Percentiles rank a stretch among this genome's conserved stretches.
These are phyloP conservation scores for Drosophila auraria DNA, from an alignment of 1,140 invertebrate genomes.

Conservation along the genomic window DNA sequence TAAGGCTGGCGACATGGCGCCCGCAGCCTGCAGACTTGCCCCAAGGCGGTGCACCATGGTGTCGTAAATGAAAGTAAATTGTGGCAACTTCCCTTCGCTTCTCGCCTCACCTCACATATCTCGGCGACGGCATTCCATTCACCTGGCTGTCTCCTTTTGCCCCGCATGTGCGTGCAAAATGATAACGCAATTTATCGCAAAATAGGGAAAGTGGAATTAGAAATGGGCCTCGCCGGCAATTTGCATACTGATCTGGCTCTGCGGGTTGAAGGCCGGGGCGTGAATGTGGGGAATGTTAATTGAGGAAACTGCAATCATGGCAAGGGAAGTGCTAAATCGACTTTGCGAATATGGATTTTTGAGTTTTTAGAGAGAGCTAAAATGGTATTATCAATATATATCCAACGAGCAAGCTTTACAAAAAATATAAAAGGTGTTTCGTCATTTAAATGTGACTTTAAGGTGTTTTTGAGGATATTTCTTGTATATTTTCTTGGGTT, in stretches of 20 bases:
- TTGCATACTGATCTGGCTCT: slow-evolving; percentile 33
- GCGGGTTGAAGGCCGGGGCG: slow-evolving; percentile 29
- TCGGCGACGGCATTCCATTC: slow-evolving; percentile 67
- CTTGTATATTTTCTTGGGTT: not conserved
- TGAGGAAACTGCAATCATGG: slow-evolving; percentile 46
- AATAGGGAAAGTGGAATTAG: slow-evolving; percentile 59
- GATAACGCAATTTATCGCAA: slow-evolving; percentile 63
- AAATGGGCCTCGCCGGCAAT: slow-evolving; percentile 45
- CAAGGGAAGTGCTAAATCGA: slow-evolving; percentile 20
- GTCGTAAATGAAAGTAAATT: slow-evolving; percentile 79
- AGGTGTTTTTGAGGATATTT: not conserved
- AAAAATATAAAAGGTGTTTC: too few species aligned
- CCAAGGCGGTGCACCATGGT: slow-evolving; percentile 1
- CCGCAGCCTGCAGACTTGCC: slow-evolving; percentile 49
- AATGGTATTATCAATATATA: too few species aligned
- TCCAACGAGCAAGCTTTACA: too few species aligned
- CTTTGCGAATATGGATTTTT: not conserved
- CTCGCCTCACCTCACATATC: not conserved
- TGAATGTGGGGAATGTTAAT: slow-evolving; percentile 22
- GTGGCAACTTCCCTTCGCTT: slow-evolving; percentile 45
- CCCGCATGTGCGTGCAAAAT: slow-evolving; percentile 70
- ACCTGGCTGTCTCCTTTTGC: slow-evolving; percentile 49
- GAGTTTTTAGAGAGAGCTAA: too few species aligned
- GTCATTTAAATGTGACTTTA: not conserved
- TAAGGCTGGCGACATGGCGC: slow-evolving; percentile 47